Percentiles rank a stretch among this genome's conserved stretches.
These are phyloP conservation scores for Plagodis pulveraria DNA, from an alignment of 2,888 invertebrate genomes.

Conservation along the genomic window DNA sequence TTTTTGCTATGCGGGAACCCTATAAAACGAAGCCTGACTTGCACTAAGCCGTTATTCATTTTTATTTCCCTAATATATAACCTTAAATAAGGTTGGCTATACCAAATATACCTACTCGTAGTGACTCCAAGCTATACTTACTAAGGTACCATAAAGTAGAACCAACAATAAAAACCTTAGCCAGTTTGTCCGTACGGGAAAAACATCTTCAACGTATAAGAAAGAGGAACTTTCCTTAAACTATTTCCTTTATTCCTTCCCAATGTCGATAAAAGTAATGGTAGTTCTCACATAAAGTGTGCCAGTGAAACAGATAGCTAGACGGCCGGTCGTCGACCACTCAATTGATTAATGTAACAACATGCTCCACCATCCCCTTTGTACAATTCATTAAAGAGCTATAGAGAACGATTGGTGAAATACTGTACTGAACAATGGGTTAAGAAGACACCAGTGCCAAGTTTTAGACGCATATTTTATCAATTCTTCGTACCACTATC, in stretches of 20 bases:
- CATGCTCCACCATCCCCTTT: slow-evolving; percentile 12
- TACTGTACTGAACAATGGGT: background rate
- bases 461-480: background rate
- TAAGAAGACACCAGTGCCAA: background rate
- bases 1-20: too few relatives aligned
- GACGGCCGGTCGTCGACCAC: slow-evolving; percentile 5
- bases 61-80: too few relatives aligned
- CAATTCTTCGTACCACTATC: too few relatives aligned
- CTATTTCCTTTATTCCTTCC: slow-evolving; percentile 25
- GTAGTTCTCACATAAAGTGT: slow-evolving; percentile 24
- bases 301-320: slow-evolving; percentile 20
- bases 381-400: slow-evolving; percentile 8
- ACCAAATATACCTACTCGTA: background rate
- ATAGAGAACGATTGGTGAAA: slow-evolving; percentile 10
- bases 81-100: background rate
- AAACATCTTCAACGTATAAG: slow-evolving; percentile 17
- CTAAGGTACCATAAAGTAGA: background rate
- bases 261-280: slow-evolving; percentile 28
- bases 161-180: slow-evolving; percentile 7
- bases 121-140: background rate
- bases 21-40: too few relatives aligned
- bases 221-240: slow-evolving; percentile 23
- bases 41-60: background rate
- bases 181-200: slow-evolving; percentile 14
- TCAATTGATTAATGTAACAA: slow-evolving; percentile 24